Conservation (phyloP, 2,888 invertebrate species). For the Rhynchonema sp. region DNA sequence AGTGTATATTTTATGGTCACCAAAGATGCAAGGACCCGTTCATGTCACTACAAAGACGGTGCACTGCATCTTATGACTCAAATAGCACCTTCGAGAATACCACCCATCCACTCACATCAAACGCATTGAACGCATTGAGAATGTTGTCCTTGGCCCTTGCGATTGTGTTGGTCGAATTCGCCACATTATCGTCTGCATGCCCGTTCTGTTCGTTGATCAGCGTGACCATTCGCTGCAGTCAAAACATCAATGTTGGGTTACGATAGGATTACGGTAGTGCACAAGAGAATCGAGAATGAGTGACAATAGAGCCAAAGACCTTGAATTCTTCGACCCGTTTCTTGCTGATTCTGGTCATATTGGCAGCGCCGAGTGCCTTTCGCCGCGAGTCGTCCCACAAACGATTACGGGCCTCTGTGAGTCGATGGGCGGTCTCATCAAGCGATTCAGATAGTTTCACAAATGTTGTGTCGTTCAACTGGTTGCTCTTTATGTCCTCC, state of each 20-base stretch:
- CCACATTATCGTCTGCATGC: slow-evolving; percentile 14
- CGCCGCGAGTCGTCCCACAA: slow-evolving; percentile 20
- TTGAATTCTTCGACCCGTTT: slow-evolving; percentile 15
- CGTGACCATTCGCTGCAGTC: slow-evolving; percentile 12
- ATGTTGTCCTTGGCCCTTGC: background rate
- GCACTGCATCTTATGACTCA: too few species aligned
- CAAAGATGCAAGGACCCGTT: too few species aligned
- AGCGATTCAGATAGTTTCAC: slow-evolving; percentile 13
- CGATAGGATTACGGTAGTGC: too few species aligned
- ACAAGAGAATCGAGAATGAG: too few species aligned
- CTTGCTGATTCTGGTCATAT: slow-evolving; percentile 14
- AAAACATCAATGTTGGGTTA: background rate
- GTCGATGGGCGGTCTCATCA: slow-evolving; percentile 13
- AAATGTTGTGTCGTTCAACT: slow-evolving; percentile 23
- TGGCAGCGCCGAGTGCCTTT: slow-evolving; percentile 14
- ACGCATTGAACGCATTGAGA: background rate
- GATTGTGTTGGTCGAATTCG: slow-evolving; percentile 1
- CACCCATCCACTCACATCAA: background rate
- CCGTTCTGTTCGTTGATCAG: slow-evolving; percentile 14
- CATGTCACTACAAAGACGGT: too few species aligned
- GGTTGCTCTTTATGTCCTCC: slow-evolving; percentile 17
- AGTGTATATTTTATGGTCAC: background rate
- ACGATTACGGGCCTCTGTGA: slow-evolving; percentile 8
- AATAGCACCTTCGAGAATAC: background rate
- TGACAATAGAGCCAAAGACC: too few species aligned